These are phyloP conservation scores for Drosophila dunni DNA, from an alignment of 1,140 invertebrate species.

Conservation along the genomic window DNA sequence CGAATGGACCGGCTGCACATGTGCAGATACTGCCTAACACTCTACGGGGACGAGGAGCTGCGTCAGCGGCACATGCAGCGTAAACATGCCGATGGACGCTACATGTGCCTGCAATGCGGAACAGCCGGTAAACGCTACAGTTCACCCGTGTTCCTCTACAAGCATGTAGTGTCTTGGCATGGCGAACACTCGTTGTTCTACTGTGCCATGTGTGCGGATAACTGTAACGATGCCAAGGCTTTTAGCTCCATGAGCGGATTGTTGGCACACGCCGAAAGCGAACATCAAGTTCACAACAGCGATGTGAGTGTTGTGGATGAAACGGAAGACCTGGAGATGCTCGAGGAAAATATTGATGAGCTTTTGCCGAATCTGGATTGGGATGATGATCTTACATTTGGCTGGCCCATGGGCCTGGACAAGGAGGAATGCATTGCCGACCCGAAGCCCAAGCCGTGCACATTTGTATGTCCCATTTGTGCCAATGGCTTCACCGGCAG, in stretches of 20 bases:
- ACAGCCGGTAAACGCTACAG: slow-evolving; percentile 55
- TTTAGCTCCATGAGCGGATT: slow-evolving; percentile 53
- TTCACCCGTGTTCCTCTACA: slow-evolving; percentile 56
- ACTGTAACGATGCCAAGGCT: slow-evolving; percentile 54
- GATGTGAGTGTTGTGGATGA: slow-evolving; percentile 58
- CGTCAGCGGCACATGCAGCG: slow-evolving; percentile 53
- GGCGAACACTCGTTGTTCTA: slow-evolving; percentile 66
- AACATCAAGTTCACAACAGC: slow-evolving; percentile 40
- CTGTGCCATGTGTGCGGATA: slow-evolving; percentile 63
- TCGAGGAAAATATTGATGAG: slow-evolving; percentile 73
- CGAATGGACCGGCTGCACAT: slow-evolving; percentile 48
- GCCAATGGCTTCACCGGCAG: slow-evolving; percentile 66
- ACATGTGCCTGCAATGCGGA: slow-evolving; percentile 66
- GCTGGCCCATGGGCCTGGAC: slow-evolving; percentile 63
- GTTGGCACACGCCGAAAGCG: slow-evolving; percentile 53
- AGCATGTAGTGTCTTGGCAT: slow-evolving; percentile 66
- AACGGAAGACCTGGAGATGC: slow-evolving; percentile 68
- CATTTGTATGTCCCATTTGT: slow-evolving; percentile 68
- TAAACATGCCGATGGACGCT: slow-evolving; percentile 52
- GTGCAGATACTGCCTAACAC: slow-evolving; percentile 60
- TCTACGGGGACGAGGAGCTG: slow-evolving; percentile 56
- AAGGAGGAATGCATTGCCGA: slow-evolving; percentile 63
- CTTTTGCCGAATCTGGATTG: slow-evolving; percentile 62
- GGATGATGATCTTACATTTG: slow-evolving; percentile 68
- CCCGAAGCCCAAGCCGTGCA: slow-evolving; percentile 54